Evolutionary conservation across 1,140 invertebrate species (phyloP), one percentile per base, ranked within the genome.

Genomic region (Leptopilina clavipes): DNA sequence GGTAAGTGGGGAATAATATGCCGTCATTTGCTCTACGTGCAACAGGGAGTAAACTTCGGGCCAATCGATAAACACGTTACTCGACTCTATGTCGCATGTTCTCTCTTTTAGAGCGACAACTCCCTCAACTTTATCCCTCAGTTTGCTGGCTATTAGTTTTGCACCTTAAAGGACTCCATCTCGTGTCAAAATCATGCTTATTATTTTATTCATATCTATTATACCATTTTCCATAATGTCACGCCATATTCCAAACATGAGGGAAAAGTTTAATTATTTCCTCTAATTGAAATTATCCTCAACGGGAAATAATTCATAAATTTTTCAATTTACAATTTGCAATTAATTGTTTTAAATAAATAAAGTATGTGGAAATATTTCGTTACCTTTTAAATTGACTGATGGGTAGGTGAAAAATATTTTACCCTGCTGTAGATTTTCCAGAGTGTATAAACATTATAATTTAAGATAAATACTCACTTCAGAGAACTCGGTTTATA

Each of bases 1-100:
- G 73, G 74, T 86, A 86, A 87, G 79, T 83, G 82, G 83, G 81
- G 78, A 85, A 87, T 87, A 85, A 87, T 86, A 86, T 77, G 81
- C 84, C 82, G 82, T 86, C 85, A 84, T 86, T 87, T 82, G 76
- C 80, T 76, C 76, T 85, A 83, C 84, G 82, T 84, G 84, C 85
- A 87, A 86, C 83, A 84, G 84, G 83, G 82, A 83, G 76, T 74
- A 70, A 78, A 78, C 77, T 71, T 71, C 59, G 77, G 77, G 79
- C 77, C 82, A 86, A 86, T 87, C 85, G 81, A 86, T 87, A 86
- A 86, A 86, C 73, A 77, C 71, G 76, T 65, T 37, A 65, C 59
- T 7, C 25, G 7, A 8, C 71, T 59, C 52, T 76, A 70, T 80
- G 82, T 84, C 82, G 82, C 78, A 74, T 84, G 79, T 73, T 65